Evolutionary conservation across 2,888 invertebrate species (phyloP).

Genomic region (Clostera curtula): DNA sequence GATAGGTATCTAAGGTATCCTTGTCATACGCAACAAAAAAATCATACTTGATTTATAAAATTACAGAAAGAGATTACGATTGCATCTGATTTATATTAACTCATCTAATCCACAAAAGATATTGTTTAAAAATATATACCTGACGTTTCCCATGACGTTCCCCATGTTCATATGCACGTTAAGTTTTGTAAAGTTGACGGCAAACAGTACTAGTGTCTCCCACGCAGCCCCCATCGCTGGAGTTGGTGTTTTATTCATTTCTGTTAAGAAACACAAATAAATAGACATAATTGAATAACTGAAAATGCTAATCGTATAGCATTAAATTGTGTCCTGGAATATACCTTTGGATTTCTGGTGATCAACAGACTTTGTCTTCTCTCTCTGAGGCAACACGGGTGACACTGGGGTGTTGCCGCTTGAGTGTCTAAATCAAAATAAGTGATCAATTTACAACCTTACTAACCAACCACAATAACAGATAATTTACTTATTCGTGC

Average conservation of each 20-base stretch:
- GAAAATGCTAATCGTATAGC: not conserved
- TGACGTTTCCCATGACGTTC: slow-evolving; percentile 98
- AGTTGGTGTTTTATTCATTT: slow-evolving; percentile 17
- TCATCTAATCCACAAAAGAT: no score
- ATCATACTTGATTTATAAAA: no score
- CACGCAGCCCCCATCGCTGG: slow-evolving; percentile 79
- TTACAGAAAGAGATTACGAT: no score
- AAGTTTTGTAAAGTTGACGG: slow-evolving; percentile 95
- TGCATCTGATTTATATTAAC: no score
- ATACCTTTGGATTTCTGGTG: slow-evolving; percentile 55
- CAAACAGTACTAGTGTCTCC: slow-evolving; percentile 97
- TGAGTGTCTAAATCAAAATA: slow-evolving; percentile 28
- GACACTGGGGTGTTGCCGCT: slow-evolving; percentile 47
- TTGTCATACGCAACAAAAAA: no score
- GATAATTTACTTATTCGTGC: no score
- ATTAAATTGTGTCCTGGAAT: not conserved
- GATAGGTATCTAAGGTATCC: no score
- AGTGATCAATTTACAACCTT: not conserved
- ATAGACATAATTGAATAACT: not conserved
- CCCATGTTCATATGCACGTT: slow-evolving; percentile 99
- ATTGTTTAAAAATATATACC: slow-evolving; percentile 64
- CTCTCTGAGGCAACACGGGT: slow-evolving; percentile 59
- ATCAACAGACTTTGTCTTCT: slow-evolving; percentile 59
- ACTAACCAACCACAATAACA: not conserved
- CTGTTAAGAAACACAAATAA: not conserved